phyloP scores from a whole-genome alignment of 1,140 invertebrate genomes.

The Olivierus martensii region DNA sequence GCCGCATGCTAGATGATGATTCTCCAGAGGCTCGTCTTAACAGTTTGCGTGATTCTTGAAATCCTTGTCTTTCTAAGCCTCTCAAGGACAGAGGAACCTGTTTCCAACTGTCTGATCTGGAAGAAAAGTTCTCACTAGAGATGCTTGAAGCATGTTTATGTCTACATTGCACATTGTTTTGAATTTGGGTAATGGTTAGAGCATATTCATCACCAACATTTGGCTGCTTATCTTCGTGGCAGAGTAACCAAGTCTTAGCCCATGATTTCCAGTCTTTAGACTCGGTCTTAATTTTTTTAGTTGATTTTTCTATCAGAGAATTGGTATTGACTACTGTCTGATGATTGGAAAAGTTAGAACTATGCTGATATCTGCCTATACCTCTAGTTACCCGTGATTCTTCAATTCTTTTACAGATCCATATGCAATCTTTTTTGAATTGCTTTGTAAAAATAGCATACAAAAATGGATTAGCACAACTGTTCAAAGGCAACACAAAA shows the following conservation, averaged over 20 bases:
- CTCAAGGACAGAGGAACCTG: conserved; percentile 24
- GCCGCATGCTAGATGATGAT: conserved; percentile 12
- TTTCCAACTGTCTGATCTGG: conserved; percentile 63
- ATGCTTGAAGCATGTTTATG: conserved; percentile 34
- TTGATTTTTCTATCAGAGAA: conserved; percentile 35
- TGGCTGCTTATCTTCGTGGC: not conserved
- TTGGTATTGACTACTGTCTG: conserved; percentile 67
- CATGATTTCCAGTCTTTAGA: conserved; percentile 32
- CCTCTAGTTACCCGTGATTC: conserved; percentile 42
- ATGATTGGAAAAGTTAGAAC: conserved; percentile 73
- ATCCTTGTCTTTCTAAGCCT: not conserved
- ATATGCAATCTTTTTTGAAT: conserved; percentile 92
- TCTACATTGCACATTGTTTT: conserved; percentile 46
- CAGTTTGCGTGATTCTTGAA: conserved; percentile 2
- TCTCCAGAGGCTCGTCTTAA: not conserved
- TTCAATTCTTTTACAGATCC: conserved; percentile 86
- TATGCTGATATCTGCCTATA: conserved; percentile 69
- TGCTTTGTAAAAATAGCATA: conserved; percentile 94
- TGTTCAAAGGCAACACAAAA: conserved; percentile 85
- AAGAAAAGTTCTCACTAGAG: conserved; percentile 76
- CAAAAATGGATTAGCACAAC: conserved; percentile 90
- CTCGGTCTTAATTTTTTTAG: conserved; percentile 30
- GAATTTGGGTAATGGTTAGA: conserved; percentile 37
- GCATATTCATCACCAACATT: not conserved
- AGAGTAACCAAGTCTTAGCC: not conserved